Base-by-base conservation (phyloP, 2,888 invertebrate species). In the Euproctis similis region DNA sequence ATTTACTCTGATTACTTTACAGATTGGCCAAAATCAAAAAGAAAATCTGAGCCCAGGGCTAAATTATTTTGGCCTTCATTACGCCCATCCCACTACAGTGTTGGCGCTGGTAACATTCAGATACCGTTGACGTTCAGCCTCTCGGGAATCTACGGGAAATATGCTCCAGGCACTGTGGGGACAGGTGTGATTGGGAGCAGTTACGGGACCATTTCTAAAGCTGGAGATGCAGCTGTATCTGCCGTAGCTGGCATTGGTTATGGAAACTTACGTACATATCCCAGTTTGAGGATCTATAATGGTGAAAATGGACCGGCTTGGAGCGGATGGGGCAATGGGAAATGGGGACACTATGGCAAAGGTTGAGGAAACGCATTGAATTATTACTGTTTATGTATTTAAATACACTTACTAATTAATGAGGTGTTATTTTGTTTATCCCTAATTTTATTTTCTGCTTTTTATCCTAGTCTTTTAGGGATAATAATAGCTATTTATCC, bases 261-360 rank as follows among this genome's bases (percentile, higher is more conserved):
- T 28, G 95, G 88, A 1, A 92, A 90, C 51, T 88, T 89, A 3
- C 88, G 74, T 55, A 87, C 38, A 64, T 76, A 22, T 89, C 90
- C 70, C 87, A 88, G 41, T 88, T 89, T 62, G 88, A 82, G 50
- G 89, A 90, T 55, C 31, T 92, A 90, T 20, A 90, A 91, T 3
- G 90, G 82, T 35, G 91, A 81, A 9, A 53, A 51, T 11, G 61
- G 60, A 2, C 59, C 72, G 0, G 50, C 90, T 0, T 82, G 82
- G 82, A 69, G 71, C 10, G 82, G 82, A 1, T 84, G 82, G 82
- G 81, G 81, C 0, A 84, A 82, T 25, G 77, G 81, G 0, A 80
- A 72, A 48, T 84, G 84, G 84, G 82, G 84, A 0, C 71, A 82
- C 52, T 84, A 84, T 43, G 84, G 84, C 2, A 80, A 78, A 48